phyloP scores from a whole-genome alignment of 2,888 invertebrate species.

The Geophilus truncorum region DNA sequence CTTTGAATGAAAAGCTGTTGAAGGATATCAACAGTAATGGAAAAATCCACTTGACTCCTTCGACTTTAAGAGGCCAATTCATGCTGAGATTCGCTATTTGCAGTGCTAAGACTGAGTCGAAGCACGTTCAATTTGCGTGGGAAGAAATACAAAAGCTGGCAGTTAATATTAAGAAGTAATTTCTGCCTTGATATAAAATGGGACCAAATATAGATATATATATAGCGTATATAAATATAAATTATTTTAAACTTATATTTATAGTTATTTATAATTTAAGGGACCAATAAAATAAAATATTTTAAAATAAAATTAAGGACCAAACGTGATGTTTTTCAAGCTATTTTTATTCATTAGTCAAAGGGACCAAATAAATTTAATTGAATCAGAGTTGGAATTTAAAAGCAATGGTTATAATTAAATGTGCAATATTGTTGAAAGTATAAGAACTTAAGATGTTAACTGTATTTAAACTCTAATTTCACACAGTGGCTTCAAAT shows the following conservation, averaged over 20 bases:
- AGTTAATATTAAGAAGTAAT: slow-evolving; percentile 56
- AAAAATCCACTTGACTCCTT: slow-evolving; percentile 86
- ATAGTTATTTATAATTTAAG: not conserved
- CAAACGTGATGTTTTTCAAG: not conserved
- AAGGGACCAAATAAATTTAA: not conserved
- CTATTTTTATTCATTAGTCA: too few species aligned
- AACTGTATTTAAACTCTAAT: too few species aligned
- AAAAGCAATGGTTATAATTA: too few species aligned
- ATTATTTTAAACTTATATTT: not conserved
- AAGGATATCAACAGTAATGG: slow-evolving; percentile 81
- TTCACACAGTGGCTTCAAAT: too few species aligned
- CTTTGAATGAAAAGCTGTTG: slow-evolving; percentile 71
- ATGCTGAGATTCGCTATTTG: slow-evolving; percentile 88
- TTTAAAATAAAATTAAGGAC: not conserved
- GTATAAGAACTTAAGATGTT: too few species aligned
- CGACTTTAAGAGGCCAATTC: slow-evolving; percentile 74
- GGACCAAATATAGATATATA: not conserved
- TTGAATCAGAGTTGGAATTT: not conserved
- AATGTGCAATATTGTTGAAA: too few species aligned
- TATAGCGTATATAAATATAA: not conserved
- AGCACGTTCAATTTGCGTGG: slow-evolving; percentile 82
- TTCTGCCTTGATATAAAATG: not conserved
- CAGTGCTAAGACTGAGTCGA: slow-evolving; percentile 71
- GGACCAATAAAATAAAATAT: not conserved
- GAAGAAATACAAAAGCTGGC: slow-evolving; percentile 72